A percentile compares a stretch with the other conserved stretches of the same genome.
These are phyloP conservation scores for Lagenorhynchus albirostris DNA, from an alignment of 2,113 vertebrate genomes.

Conservation along the genomic window DNA sequence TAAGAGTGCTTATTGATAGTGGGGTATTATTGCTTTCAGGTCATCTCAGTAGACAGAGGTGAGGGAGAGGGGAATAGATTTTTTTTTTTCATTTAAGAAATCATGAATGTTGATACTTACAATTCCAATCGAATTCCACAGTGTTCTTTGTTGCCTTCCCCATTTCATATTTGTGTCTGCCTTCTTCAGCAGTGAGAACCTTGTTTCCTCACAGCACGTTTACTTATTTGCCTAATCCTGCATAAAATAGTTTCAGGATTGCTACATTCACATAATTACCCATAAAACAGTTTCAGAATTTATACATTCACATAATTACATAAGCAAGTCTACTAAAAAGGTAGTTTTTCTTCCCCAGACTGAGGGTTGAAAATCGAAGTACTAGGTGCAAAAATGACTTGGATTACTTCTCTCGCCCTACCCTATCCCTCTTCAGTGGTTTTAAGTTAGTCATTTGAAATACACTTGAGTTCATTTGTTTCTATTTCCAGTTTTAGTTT, in stretches of 20 bases:
- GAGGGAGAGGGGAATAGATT: not conserved
- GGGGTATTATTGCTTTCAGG: not conserved
- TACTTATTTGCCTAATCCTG: not conserved
- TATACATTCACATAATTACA: not conserved
- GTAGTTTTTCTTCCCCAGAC: not conserved
- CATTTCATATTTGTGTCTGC: not conserved
- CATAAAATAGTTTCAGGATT: not conserved
- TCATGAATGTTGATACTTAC: not conserved
- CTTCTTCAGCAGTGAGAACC: not conserved
- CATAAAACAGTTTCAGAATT: not conserved
- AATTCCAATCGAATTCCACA: not conserved
- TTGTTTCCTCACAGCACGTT: not conserved
- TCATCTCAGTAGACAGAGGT: not conserved
- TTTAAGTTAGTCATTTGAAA: not conserved
- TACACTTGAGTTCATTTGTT: not conserved
- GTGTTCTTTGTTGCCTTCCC: not conserved
- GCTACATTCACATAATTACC: not conserved
- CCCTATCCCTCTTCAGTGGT: not conserved
- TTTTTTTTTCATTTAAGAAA: not conserved
- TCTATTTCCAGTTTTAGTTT: not conserved
- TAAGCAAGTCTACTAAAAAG: not conserved
- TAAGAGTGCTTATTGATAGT: not conserved
- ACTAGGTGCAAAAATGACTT: not conserved
- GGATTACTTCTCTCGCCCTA: not conserved
- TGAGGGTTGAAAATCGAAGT: not conserved